Base-by-base conservation (phyloP, 2,113 vertebrate genomes). In the Zosterops hypoxanthus region DNA sequence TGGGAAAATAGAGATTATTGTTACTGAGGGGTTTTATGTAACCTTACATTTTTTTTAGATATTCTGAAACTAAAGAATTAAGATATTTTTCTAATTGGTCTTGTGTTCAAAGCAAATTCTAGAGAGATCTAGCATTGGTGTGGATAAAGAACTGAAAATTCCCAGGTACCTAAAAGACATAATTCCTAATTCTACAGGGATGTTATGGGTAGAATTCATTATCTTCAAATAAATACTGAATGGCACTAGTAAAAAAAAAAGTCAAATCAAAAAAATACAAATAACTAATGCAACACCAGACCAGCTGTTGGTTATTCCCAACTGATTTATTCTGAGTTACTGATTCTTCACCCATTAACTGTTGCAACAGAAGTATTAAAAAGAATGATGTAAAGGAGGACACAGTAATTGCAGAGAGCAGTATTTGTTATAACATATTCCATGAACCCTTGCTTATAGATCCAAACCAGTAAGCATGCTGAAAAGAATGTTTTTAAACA, bases 361-460 rank as follows among this genome's bases (percentile, higher is more conserved):
- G 22, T 31, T 8, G 4, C 8, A 90, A 81, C 2, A 49, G 11
- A 46, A 41, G 2, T 11, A 75, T 56, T 57, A 66, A 71, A 70
- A 90, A 46, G 31, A 49, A 75, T 24, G 8, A 73, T 5, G 5
- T 52, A 78, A 81, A 83, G 33, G 17, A 94, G 64, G 29, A 59
- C 10, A 59, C 18, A 42, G 9, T 34, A 31, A 65, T 12, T 57
- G 25, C 13, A 88, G 6, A 55, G 17, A 84, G 28, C 33, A 63
- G 12, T 13, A 7, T 72, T 86, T 78, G 24, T 72, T 55, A 19
- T 34, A 52, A 56, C 3, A 14, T 31, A 59, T 22, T 69, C 8
- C n/a, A 28, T 11, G 5, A 11, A 49, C 5, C 4, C 25, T 2
- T 1, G 3, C 4, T 82, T 79, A 50, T 0, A 78, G 8, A 55